These are phyloP conservation scores for Nemotelus pantherinus DNA, from an alignment of 2,888 invertebrate genomes.

Conservation along the genomic window DNA sequence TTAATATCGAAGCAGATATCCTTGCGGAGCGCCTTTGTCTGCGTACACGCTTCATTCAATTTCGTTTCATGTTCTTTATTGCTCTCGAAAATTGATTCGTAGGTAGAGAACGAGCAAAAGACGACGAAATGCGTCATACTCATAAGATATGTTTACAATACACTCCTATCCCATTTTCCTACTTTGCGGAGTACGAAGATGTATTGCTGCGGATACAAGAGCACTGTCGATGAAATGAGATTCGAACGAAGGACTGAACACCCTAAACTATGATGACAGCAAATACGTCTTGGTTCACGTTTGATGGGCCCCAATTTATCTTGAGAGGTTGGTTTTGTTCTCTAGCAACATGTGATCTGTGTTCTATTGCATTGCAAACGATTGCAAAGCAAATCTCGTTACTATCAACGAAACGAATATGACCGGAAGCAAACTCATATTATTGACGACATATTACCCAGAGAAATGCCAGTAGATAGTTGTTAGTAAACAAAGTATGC, in stretches of 20 bases:
- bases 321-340: slow-evolving; percentile 26
- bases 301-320: slow-evolving; percentile 39
- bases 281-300: slow-evolving; percentile 25
- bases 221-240: slow-evolving; percentile 11
- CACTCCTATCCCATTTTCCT: slow-evolving; percentile 17
- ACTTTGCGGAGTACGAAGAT: neutral
- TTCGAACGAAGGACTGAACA: slow-evolving; percentile 18
- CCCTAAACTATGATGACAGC: slow-evolving; percentile 18
- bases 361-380: neutral
- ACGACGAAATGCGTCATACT: slow-evolving; percentile 19
- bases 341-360: slow-evolving; percentile 6
- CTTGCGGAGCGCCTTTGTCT: slow-evolving; percentile 31
- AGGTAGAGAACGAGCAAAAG: neutral
- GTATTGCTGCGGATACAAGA: slow-evolving; percentile 16
- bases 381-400: neutral
- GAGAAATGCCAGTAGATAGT: too few species aligned
- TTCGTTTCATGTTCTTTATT: slow-evolving; percentile 44
- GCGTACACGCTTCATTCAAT: slow-evolving; percentile 38
- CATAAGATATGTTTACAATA: slow-evolving; percentile 34
- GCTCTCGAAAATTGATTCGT: slow-evolving; percentile 39
- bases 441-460: too few species aligned
- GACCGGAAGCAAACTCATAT: too few species aligned
- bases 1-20: slow-evolving; percentile 42
- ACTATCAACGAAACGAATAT: too few species aligned
- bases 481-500: too few species aligned